phyloP scores from a whole-genome alignment of 2,888 invertebrate species.

The Drosophila pegasa region DNA sequence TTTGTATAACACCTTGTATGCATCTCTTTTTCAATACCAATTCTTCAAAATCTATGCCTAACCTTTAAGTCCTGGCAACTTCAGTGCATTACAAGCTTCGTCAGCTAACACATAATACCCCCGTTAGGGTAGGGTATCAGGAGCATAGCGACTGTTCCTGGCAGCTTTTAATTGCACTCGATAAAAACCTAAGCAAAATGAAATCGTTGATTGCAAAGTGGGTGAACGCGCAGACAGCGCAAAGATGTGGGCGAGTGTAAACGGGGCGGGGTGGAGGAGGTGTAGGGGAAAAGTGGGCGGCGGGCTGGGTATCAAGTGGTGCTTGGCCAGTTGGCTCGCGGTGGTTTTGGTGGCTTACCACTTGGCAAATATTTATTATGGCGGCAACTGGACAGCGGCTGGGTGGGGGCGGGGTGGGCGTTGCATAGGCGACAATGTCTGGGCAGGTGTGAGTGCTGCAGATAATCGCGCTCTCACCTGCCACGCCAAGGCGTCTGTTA shows the following conservation, averaged over 20 bases:
- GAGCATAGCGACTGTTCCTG: slow-evolving; percentile 17
- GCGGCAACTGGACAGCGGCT: slow-evolving; percentile 25
- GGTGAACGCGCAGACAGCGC: slow-evolving; percentile 2
- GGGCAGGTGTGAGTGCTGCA: slow-evolving; percentile 10
- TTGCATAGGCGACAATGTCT: slow-evolving; percentile 2
- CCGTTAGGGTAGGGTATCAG: background rate
- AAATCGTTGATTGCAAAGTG: slow-evolving; percentile 53
- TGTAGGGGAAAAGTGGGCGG: too few relatives aligned
- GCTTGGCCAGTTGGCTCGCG: slow-evolving; percentile 29
- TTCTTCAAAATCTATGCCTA: too few relatives aligned
- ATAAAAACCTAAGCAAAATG: slow-evolving; percentile 49
- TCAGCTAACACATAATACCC: background rate
- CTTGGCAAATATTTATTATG: slow-evolving; percentile 55
- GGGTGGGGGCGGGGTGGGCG: background rate
- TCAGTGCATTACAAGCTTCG: background rate
- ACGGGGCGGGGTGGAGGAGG: background rate
- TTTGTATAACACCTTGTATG: too few relatives aligned
- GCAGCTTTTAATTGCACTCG: slow-evolving; percentile 55
- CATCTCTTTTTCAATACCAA: too few relatives aligned
- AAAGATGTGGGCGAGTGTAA: background rate
- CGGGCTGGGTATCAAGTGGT: slow-evolving; percentile 2
- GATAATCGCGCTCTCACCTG: slow-evolving; percentile 18
- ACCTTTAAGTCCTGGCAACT: background rate
- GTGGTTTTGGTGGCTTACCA: slow-evolving; percentile 45
- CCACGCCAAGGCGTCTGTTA: slow-evolving; percentile 29